These are phyloP conservation scores for Tyrannus savana DNA, from an alignment of 2,113 vertebrate genomes.

Conservation along the genomic window DNA sequence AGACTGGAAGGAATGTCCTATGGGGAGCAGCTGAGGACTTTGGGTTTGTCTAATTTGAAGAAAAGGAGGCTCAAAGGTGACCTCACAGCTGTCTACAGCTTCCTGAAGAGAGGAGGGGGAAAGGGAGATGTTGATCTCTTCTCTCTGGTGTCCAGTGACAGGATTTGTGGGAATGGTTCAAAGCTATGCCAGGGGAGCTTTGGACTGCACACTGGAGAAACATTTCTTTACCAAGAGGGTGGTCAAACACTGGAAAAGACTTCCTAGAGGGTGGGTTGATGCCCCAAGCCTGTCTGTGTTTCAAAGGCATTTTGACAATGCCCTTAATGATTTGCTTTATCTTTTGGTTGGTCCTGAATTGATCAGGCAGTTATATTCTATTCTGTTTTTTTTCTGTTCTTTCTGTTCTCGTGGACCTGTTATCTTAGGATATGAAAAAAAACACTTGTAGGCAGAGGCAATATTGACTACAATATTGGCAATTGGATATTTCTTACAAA, in stretches of 20 bases:
- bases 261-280: neutral
- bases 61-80: neutral
- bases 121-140: neutral
- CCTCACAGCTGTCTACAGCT: neutral
- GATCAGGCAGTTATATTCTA: neutral
- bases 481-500: neutral
- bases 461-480: neutral
- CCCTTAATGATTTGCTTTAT: neutral
- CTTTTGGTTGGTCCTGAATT: neutral
- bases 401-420: neutral
- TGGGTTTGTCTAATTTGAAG: neutral
- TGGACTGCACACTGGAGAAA: neutral
- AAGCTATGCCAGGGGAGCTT: neutral
- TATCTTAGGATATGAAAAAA: neutral
- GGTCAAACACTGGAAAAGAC: neutral
- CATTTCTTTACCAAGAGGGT: neutral
- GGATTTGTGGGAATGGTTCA: neutral
- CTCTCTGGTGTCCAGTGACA: neutral
- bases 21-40: neutral
- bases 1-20: neutral
- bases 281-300: neutral
- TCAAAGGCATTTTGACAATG: neutral
- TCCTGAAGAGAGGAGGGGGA: neutral
- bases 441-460: neutral
- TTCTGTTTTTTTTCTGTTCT: neutral